Base-by-base conservation (phyloP, 1,140 invertebrate species). In the Radopholus similis region DNA sequence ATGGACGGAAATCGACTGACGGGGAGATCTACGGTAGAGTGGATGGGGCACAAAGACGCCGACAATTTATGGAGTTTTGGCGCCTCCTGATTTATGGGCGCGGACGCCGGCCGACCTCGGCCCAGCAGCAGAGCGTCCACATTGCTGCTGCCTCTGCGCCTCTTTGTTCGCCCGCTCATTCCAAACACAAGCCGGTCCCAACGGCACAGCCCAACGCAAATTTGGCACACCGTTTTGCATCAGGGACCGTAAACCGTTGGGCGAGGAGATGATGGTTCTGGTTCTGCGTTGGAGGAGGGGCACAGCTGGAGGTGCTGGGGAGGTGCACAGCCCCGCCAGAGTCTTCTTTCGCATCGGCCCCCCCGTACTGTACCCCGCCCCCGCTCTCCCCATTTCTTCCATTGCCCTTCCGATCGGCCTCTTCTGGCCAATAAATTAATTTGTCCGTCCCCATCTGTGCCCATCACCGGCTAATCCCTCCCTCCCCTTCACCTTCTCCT, bases 11-110 rank as follows among this genome's bases (percentile, higher is more conserved):
- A 51, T 6, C 11, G 18, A 13, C 5, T 8, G 18, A 4, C 21
- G 8, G 47, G 47, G 4, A 28, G 21, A 28, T 8, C 9, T 1
- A 28, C 8, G 47, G n/a, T 3, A 4, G 18, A 23, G 47, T 1
- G 18, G 21, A 11, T 6, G 47, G 47, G 47, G 15, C 18, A 51
- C 47, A 51, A 51, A 51, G 47, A 15, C 47, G 47, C 47, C 47
- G 47, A 51, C 47, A 51, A 51, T 51, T 51, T 51, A 51, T 51
- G 47, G 47, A 51, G 47, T 21, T 51, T 51, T 51, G 47, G 47
- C 47, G 47, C 47, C 47, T 28, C 30, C 30, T 51, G 47, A 51
- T 51, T 51, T 51, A 51, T 51, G 47, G 18, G 47, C 5, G 47
- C 21, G 18, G 47, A 28, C 8, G 3, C n/a, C n/a, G 44, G 4